These are phyloP conservation scores for Lycaena phlaeas DNA, from an alignment of 2,888 invertebrate genomes.

Conservation along the genomic window DNA sequence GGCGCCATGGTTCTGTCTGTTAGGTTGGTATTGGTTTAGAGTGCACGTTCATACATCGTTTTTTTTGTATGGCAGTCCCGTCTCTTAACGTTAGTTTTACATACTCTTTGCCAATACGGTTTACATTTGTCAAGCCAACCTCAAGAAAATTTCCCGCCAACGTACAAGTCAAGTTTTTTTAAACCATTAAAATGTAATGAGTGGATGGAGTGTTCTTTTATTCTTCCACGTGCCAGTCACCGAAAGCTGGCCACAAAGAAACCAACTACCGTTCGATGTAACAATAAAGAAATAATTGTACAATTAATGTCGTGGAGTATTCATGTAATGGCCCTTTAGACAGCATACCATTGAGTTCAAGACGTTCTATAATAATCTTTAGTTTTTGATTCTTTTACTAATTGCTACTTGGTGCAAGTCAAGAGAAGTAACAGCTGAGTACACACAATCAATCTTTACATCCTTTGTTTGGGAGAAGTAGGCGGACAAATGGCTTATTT, in stretches of 20 bases:
- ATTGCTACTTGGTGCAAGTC: slow-evolving; percentile 10
- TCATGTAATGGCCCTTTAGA: slow-evolving; percentile 52
- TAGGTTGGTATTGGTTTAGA: too few relatives aligned
- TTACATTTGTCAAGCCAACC: slow-evolving; percentile 17
- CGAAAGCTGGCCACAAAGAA: slow-evolving; percentile 42
- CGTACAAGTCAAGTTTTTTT: slow-evolving; percentile 52
- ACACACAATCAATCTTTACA: not conserved
- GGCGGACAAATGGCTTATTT: too few relatives aligned
- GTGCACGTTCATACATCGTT: too few relatives aligned
- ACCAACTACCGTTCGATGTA: slow-evolving; percentile 62
- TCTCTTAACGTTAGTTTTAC: too few relatives aligned
- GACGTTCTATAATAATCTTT: slow-evolving; percentile 13
- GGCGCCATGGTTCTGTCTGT: too few relatives aligned
- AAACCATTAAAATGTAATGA: slow-evolving; percentile 70
- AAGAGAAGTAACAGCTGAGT: not conserved
- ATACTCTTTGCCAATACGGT: slow-evolving; percentile 22
- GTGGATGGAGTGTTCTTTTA: slow-evolving; percentile 61
- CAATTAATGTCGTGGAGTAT: slow-evolving; percentile 56
- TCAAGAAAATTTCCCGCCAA: slow-evolving; percentile 27
- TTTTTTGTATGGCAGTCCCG: too few relatives aligned
- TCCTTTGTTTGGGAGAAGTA: not conserved
- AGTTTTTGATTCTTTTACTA: slow-evolving; percentile 12
- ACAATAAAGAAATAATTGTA: slow-evolving; percentile 67
- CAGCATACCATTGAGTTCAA: slow-evolving; percentile 42
- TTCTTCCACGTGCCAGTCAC: slow-evolving; percentile 63